Base-by-base conservation (phyloP, 1,140 invertebrate species). In the Trichoplusia ni region DNA sequence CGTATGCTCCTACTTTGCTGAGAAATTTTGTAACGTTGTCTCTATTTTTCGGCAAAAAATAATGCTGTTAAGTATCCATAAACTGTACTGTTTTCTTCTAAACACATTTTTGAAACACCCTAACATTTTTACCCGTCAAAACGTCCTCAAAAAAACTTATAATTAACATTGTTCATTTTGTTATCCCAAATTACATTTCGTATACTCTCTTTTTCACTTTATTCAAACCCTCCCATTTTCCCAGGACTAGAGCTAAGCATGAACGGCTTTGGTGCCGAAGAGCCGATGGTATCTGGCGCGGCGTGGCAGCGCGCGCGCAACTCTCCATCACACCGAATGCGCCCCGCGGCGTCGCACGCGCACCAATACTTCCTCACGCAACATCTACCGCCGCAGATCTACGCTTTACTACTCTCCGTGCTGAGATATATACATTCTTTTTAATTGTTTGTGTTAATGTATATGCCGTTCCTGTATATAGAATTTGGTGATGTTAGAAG, bases 271-370 rank as follows among this genome's bases (percentile, higher is more conserved):
- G 71, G 71, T 1, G 81, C 80, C 7, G 87, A 88, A 19, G 85
- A 85, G 51, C 85, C 85, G 1, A 85, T 87, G 83, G 87, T 88
- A 42, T 90, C 85, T 0, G 85, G 87, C 0, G 87, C 85, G 5
- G 87, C 85, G 27, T 87, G 87, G 85, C 86, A 88, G 66, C 77
- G 86, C 2, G 81, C 86, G 5, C 69, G 82, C 25, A 81, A 75
- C 58, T 27, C 64, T 0, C 75, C 64, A 0, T 16, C 73, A 0
- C 14, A 58, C 9, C 62, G 71, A 1, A 62, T 64, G 9, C 61
- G 67, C 4, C 73, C 75, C 0, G 75, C 73, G 6, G 58, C 75
- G 1, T 85, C 83, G 0, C 81, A 89, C 58, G 85, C 85, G 0
- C 81, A 78, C 13, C 79, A 81, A 2, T 75, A 75, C 44, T 79